Evolutionary conservation across 2,888 invertebrate genomes (phyloP), one percentile per base, ranked within the genome.

Genomic region (Pyrrhia umbra): DNA sequence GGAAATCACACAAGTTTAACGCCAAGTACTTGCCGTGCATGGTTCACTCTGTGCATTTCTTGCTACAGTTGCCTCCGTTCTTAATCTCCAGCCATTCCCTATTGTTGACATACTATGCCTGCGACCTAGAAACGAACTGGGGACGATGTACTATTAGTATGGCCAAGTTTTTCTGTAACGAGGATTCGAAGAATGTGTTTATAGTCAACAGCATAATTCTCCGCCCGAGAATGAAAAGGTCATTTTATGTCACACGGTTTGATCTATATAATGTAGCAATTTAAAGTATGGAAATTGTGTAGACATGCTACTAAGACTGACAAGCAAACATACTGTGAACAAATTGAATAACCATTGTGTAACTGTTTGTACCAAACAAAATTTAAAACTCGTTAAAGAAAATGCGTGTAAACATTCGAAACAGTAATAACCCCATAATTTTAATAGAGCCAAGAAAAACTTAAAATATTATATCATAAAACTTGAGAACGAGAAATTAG

Each of bases 31-130:
- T 23, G 47, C 55, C 51, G 27, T 75, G 62, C 52, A 37, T 61
- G 47, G 42, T 15, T 61, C 34, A 25, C 65, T 80, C 71, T 54
- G 50, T 73, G 65, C 55, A 63, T 70, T 75, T 63, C 72, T 77
- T 65, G 66, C 76, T 80, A 75, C 81, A 69, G 54, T 61, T 60
- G 58, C 60, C 81, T 77, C 79, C 83, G 80, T 85, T 88, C 86
- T 84, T 87, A 89, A 89, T 89, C 85, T 86, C 70, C 82, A 83
- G 80, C 81, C 85, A 82, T 81, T 78, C 79, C 59, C 80, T 75
- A 89, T 90, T 89, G 90, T 89, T 85, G 85, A 85, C 82, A 84
- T 70, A 84, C 78, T 80, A 80, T 77, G 84, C 80, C 79, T 85
- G 83, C 80, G 90, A 86, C 88, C 90, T 84, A 89, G 82, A 88